These are phyloP conservation scores for Zonotrichia leucophrys DNA, from an alignment of 2,113 vertebrate species.

Conservation along the genomic window DNA sequence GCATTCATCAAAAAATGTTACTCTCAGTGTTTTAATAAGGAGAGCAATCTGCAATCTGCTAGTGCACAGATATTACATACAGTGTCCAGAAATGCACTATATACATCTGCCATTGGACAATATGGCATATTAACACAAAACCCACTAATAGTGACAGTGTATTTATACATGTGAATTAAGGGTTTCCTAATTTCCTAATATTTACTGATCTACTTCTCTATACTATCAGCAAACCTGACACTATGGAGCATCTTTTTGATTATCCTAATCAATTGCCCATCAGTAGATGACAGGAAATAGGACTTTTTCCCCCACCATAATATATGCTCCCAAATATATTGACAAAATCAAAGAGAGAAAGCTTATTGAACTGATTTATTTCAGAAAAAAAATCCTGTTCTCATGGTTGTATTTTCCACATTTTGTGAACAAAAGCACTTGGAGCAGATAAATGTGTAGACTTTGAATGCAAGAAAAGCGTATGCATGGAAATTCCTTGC, in stretches of 20 bases:
- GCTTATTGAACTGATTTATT: background rate
- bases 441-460: background rate
- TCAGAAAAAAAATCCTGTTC: background rate
- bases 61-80: background rate
- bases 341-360: background rate
- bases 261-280: background rate
- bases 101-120: background rate
- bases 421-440: background rate
- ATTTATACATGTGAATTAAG: background rate
- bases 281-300: background rate
- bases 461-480: background rate
- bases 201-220: background rate
- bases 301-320: background rate
- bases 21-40: slow-evolving; percentile 17
- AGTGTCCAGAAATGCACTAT: background rate
- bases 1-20: background rate
- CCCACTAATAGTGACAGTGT: background rate
- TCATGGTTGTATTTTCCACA: background rate
- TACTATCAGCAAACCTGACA: background rate
- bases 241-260: background rate
- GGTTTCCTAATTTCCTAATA: background rate
- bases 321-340: background rate
- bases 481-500: background rate
- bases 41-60: background rate
- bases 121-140: background rate